Conservation (phyloP, 2,797 vertebrate species). For the Aldrovandia affinis region DNA sequence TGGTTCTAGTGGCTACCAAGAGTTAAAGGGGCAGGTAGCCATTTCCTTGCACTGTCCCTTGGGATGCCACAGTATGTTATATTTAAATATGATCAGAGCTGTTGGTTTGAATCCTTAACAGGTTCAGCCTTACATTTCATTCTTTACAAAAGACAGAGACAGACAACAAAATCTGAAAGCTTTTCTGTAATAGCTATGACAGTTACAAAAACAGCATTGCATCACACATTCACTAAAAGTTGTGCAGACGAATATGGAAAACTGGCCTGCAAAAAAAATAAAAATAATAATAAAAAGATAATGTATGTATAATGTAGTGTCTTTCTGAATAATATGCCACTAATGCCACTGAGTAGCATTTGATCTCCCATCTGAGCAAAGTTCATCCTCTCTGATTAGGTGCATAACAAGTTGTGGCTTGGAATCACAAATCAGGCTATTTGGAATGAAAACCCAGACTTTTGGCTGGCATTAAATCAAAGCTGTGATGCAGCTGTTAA, state of each 20-base stretch:
- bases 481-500: background rate
- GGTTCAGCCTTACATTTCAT: background rate
- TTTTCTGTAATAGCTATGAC: background rate
- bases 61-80: too few species aligned
- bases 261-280: background rate
- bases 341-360: background rate
- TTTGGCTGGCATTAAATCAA: slow-evolving; percentile 18
- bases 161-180: background rate
- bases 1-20: too few species aligned
- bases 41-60: too few species aligned
- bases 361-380: background rate
- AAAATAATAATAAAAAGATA: background rate
- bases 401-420: background rate
- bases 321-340: background rate
- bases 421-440: background rate
- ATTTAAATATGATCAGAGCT: background rate
- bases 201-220: background rate
- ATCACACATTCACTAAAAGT: background rate
- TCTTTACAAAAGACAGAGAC: background rate
- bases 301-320: background rate
- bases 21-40: too few species aligned
- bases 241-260: background rate
- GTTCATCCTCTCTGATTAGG: slow-evolving; percentile 8
- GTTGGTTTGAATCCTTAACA: background rate
- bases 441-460: slow-evolving; percentile 1